phyloP scores from a whole-genome alignment of 2,888 invertebrate species.

The Liopterus haemorrhoidalis region DNA sequence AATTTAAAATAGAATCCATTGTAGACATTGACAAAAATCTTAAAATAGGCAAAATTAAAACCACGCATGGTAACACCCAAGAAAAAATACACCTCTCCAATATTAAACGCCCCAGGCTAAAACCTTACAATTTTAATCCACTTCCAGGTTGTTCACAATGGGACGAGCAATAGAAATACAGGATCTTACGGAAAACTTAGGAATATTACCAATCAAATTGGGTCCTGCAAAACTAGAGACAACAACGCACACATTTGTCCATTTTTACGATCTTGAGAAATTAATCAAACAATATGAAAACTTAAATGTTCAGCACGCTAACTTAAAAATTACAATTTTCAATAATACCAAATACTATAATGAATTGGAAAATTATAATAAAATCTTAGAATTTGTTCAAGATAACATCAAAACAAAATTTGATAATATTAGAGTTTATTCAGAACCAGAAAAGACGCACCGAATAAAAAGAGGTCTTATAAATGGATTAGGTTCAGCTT shows the following conservation, averaged over 20 bases:
- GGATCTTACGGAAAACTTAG: constrained; percentile 4
- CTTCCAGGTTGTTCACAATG: no score
- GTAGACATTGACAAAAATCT: constrained; percentile 8
- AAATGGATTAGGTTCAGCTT: constrained; percentile 12
- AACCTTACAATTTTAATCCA: no score
- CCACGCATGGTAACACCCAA: constrained; percentile 12
- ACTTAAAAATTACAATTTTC: no score
- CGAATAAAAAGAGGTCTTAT: constrained; percentile 17
- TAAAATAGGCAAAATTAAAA: constrained; percentile 19
- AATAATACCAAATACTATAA: neutral
- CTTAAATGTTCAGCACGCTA: no score
- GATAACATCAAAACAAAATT: constrained; percentile 7
- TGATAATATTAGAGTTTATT: constrained; percentile 7
- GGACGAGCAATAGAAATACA: neutral
- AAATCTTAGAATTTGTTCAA: constrained; percentile 6
- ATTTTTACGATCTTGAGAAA: constrained; percentile 23
- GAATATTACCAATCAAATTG: constrained; percentile 19
- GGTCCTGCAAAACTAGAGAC: constrained; percentile 13
- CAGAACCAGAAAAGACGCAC: no score
- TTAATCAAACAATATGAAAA: constrained; percentile 11
- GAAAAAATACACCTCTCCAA: no score
- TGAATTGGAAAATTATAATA: constrained; percentile 3
- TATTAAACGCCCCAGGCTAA: no score
- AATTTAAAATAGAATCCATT: no score
- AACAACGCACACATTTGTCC: constrained; percentile 21